Conservation (phyloP, 2,888 invertebrate species). For the Amphipyra berbera region DNA sequence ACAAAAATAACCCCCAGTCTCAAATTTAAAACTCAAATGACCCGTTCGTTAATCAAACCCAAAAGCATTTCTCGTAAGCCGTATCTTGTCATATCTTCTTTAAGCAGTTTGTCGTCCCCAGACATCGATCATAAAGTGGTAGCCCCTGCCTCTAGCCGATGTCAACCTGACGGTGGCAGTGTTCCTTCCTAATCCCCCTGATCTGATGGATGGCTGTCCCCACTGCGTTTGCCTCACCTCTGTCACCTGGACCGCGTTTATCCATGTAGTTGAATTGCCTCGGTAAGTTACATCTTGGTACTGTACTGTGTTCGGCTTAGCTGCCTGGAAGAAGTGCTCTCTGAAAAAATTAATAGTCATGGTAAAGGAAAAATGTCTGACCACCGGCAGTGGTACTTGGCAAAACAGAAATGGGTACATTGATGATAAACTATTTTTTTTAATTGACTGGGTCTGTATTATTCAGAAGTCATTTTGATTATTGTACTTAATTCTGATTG, state of each 20-base stretch:
- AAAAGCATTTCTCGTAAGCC: too few relatives aligned
- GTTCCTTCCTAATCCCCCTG: constrained; percentile 67
- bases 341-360: constrained; percentile 20
- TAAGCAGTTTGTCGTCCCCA: constrained; percentile 69
- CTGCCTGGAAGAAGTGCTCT: constrained; percentile 57
- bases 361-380: too few relatives aligned
- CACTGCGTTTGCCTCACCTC: constrained; percentile 75
- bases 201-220: constrained; percentile 64
- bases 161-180: constrained; percentile 73
- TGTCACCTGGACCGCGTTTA: constrained; percentile 68
- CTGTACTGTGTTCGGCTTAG: constrained; percentile 70
- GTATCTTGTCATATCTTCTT: background rate
- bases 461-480: too few relatives aligned
- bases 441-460: too few relatives aligned
- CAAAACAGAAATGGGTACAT: too few relatives aligned
- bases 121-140: constrained; percentile 73
- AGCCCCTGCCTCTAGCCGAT: constrained; percentile 73
- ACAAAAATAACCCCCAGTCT: too few relatives aligned
- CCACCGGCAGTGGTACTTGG: too few relatives aligned
- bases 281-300: constrained; percentile 74
- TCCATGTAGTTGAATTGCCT: constrained; percentile 68
- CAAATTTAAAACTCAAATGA: too few relatives aligned
- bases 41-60: too few relatives aligned
- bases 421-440: too few relatives aligned
- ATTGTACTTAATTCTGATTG: too few relatives aligned